A percentile compares a stretch with the other conserved stretches of the same genome.
These are phyloP conservation scores for Sogatella furcifera DNA, from an alignment of 1,140 invertebrate species.

Conservation along the genomic window DNA sequence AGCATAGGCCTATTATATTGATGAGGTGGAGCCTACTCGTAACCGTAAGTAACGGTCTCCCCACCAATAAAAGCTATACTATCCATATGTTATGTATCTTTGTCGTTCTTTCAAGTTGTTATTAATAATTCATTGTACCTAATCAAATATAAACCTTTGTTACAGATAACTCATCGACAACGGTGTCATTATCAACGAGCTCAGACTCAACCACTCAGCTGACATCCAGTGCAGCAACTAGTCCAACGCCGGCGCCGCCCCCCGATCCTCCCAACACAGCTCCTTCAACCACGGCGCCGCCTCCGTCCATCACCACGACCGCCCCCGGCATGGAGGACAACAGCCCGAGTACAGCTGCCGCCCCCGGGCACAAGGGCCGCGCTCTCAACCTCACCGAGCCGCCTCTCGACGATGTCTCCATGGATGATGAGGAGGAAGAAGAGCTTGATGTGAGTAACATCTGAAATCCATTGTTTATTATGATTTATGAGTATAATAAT, in stretches of 20 bases:
- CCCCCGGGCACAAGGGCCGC: background rate
- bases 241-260: background rate
- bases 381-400: conserved; percentile 30
- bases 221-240: background rate
- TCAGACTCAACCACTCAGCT: no score
- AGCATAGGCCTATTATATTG: no score
- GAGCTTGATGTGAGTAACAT: conserved; percentile 29
- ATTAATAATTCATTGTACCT: no score
- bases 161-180: no score
- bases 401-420: conserved; percentile 50
- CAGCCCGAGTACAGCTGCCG: background rate
- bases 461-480: background rate
- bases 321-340: background rate
- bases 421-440: conserved; percentile 49
- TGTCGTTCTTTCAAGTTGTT: no score
- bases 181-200: no score
- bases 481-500: no score
- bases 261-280: conserved; percentile 8
- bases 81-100: no score
- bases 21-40: no score
- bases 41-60: no score
- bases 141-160: no score
- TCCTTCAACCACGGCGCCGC: background rate
- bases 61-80: no score
- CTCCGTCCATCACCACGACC: background rate